Evolutionary conservation across 2,888 invertebrate genomes (phyloP), one percentile per base, ranked within the genome.

Genomic region (Drosophila antonietae): DNA sequence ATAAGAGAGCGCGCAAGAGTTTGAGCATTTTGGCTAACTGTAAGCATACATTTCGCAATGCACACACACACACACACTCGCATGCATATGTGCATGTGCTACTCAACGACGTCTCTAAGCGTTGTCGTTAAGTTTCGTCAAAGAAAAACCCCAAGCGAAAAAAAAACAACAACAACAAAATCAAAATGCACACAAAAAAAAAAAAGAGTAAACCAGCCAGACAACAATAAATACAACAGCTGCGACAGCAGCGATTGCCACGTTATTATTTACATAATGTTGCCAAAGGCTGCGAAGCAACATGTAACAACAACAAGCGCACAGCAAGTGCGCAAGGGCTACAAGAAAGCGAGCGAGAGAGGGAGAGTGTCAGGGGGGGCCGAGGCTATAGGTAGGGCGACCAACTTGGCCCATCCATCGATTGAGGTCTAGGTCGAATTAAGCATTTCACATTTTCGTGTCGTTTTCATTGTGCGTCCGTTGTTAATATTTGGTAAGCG

Each of bases 391-490:
- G 59, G 51, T 47, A 58, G 68, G 56, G 60, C 75, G 78, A 78
- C 81, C 78, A 81, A 80, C 57, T 78, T 80, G 76, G 80, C 81
- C 69, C 80, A 83, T 49, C 78, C 90, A 89, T 83, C 90, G 89
- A 91, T 91, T 91, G 91, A 89, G 91, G 91, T 91, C 91, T 91
- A 91, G 91, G 91, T 91, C 91, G 90, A 89, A 84, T 85, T 80
- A 67, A 85, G 81, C 81, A 85, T 81, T 83, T 89, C 85, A 87
- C 88, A 88, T 90, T 88, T 84, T 86, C 87, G 84, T 86, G 80
- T 73, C 87, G 87, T 87, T 88, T 86, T 83, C 84, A 81, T 83
- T 89, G 84, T 88, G 79, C 87, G 73, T 74, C 66, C 79, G 80
- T 49, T 64, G 71, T 73, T 76, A 83, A 79, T 75, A 85, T 83